Conservation (phyloP, 2,113 vertebrate species). For the Calypte anna region DNA sequence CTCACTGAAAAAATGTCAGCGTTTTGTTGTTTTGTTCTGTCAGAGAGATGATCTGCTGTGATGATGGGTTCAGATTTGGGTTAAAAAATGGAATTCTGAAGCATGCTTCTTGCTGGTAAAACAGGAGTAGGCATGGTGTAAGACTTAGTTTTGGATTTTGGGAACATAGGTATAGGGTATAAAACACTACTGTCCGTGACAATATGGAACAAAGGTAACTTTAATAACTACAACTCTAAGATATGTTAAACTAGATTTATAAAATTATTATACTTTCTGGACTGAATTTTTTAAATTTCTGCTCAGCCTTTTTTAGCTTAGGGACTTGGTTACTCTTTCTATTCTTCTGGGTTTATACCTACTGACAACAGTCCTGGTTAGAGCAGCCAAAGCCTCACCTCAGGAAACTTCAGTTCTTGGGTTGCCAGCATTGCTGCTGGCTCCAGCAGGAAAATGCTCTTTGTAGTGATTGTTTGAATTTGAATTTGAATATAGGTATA, state of each 20-base stretch:
- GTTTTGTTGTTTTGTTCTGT: not conserved
- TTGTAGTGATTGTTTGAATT: not conserved
- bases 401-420: not conserved
- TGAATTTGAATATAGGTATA: not conserved
- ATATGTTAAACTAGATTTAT: not conserved
- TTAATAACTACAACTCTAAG: not conserved
- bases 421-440: not conserved
- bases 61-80: not conserved
- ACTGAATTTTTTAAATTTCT: not conserved
- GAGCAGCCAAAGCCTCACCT: not conserved
- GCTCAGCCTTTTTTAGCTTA: not conserved
- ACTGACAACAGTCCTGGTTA: not conserved
- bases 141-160: not conserved
- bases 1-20: not conserved
- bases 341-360: not conserved
- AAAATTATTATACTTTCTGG: not conserved
- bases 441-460: not conserved
- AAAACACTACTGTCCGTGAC: not conserved
- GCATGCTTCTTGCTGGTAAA: not conserved
- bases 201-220: not conserved
- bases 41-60: not conserved
- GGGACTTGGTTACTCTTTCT: not conserved
- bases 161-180: not conserved
- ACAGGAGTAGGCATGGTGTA: not conserved
- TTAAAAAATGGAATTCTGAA: not conserved